Evolutionary conservation across 2,888 invertebrate species (phyloP).

Genomic region (Drosophila barbarae): DNA sequence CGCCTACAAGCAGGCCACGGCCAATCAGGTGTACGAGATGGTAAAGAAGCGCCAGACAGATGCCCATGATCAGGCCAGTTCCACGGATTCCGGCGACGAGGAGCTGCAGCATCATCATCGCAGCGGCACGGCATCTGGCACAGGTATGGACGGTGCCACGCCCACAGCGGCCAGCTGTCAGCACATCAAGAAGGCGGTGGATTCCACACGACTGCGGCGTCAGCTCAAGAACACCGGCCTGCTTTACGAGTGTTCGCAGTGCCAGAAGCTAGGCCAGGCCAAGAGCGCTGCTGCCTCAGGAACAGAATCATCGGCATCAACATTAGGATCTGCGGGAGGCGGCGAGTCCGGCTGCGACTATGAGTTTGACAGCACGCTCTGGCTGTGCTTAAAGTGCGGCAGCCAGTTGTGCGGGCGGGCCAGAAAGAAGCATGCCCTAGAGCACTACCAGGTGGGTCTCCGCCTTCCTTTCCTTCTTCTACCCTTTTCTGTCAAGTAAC

Average conservation of each 20-base stretch:
- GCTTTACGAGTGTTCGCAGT: slow-evolving; percentile 82
- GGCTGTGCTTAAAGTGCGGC: slow-evolving; percentile 92
- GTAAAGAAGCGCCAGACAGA: slow-evolving; percentile 88
- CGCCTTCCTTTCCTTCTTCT: neutral
- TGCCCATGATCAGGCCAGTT: slow-evolving; percentile 84
- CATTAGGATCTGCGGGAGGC: slow-evolving; percentile 51
- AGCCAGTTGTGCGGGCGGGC: slow-evolving; percentile 87
- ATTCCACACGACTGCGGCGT: slow-evolving; percentile 83
- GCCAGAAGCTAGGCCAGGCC: slow-evolving; percentile 80
- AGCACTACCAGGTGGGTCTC: slow-evolving; percentile 83
- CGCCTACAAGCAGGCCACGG: slow-evolving; percentile 24
- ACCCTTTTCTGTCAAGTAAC: neutral
- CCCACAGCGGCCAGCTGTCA: slow-evolving; percentile 80
- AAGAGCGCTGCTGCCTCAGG: neutral
- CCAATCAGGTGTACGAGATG: slow-evolving; percentile 80
- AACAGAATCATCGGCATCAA: slow-evolving; percentile 60
- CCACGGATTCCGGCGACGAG: slow-evolving; percentile 87
- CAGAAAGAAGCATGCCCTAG: slow-evolving; percentile 85
- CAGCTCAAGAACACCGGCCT: slow-evolving; percentile 81
- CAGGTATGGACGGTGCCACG: slow-evolving; percentile 9
- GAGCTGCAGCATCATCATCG: slow-evolving; percentile 78
- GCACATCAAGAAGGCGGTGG: slow-evolving; percentile 86
- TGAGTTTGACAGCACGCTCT: slow-evolving; percentile 82
- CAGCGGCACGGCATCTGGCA: slow-evolving; percentile 62
- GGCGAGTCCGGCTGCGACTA: slow-evolving; percentile 53